Evolutionary conservation across 1,140 invertebrate genomes (phyloP).

Genomic region (Lanistes nyassanus): DNA sequence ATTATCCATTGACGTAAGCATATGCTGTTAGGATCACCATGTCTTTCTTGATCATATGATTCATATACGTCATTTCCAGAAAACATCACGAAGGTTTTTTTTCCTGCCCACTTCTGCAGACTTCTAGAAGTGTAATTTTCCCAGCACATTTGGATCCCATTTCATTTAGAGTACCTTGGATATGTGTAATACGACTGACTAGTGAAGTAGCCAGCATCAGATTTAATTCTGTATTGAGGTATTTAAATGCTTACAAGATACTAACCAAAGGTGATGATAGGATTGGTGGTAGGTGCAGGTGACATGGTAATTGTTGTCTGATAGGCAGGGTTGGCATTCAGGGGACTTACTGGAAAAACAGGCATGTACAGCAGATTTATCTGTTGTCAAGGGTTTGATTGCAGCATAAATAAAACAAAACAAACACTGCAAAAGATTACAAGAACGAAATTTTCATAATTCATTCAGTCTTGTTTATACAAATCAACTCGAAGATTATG

Average conservation of each 20-base stretch:
- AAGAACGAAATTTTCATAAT: neutral
- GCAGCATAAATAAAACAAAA: neutral
- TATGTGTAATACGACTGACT: no score
- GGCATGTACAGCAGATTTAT: neutral
- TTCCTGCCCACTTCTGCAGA: no score
- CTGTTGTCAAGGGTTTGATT: neutral
- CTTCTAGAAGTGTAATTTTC: no score
- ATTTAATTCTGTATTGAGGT: neutral
- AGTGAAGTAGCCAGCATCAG: no score
- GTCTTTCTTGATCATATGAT: no score
- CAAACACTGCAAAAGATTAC: neutral
- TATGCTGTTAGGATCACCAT: neutral
- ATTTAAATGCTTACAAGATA: neutral
- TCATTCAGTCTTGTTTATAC: neutral
- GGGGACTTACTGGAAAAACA: conserved; percentile 51
- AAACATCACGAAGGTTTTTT: no score
- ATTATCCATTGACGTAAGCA: neutral
- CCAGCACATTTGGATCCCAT: neutral
- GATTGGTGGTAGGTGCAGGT: conserved; percentile 1
- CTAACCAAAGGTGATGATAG: conserved; percentile 8
- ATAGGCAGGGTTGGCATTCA: conserved; percentile 44
- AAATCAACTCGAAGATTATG: neutral
- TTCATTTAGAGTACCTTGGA: no score
- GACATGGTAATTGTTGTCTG: conserved; percentile 32
- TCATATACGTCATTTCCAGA: no score